These are phyloP conservation scores for Synanthedon andrenaeformis DNA, from an alignment of 2,888 invertebrate genomes.

Conservation along the genomic window DNA sequence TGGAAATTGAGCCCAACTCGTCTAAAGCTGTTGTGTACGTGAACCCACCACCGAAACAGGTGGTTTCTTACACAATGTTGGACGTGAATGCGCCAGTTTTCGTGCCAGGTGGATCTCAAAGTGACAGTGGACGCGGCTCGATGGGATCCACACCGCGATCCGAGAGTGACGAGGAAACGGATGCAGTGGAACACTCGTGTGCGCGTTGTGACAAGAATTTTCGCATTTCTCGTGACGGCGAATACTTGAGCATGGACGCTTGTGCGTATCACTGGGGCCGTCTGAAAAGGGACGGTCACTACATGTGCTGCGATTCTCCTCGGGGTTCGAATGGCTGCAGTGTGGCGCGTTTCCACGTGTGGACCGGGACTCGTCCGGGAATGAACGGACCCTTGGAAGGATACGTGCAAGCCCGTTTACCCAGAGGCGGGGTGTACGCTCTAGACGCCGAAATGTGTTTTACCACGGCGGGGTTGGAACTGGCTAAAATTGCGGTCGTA, in stretches of 20 bases:
- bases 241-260: constrained; percentile 77
- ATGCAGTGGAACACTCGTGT: constrained; percentile 74
- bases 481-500: constrained; percentile 89
- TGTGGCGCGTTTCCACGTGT: constrained; percentile 77
- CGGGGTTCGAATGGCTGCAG: constrained; percentile 74
- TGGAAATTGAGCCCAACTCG: constrained; percentile 72
- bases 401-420: constrained; percentile 72
- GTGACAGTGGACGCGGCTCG: constrained; percentile 67
- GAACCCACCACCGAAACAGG: constrained; percentile 58
- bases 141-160: constrained; percentile 69
- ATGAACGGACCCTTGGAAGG: constrained; percentile 80
- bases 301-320: constrained; percentile 74
- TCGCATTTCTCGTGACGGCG: constrained; percentile 76
- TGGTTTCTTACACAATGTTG: constrained; percentile 46
- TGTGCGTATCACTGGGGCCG: constrained; percentile 94
- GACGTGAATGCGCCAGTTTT: constrained; percentile 79
- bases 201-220: constrained; percentile 81
- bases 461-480: constrained; percentile 86
- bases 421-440: constrained; percentile 77
- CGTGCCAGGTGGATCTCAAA: constrained; percentile 67
- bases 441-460: constrained; percentile 98
- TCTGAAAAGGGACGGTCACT: constrained; percentile 66
- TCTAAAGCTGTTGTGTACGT: constrained; percentile 75
- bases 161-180: constrained; percentile 68
- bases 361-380: constrained; percentile 78